These are phyloP conservation scores for Ptilorrhoa leucosticta DNA, from an alignment of 2,113 vertebrate species.

Conservation along the genomic window DNA sequence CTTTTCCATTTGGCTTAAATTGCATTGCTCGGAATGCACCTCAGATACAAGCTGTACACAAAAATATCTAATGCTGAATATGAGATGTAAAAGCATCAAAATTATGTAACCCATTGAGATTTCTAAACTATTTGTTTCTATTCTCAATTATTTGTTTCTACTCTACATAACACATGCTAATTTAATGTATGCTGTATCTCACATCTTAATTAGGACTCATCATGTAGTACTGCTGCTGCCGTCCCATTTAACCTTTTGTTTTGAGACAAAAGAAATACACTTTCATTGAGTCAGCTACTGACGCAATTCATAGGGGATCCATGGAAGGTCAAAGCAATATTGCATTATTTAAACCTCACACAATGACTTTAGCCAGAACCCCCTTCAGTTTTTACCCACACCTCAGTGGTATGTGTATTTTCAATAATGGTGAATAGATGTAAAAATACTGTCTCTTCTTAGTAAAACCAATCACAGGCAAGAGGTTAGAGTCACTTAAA, in stretches of 20 bases:
- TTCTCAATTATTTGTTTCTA: background rate
- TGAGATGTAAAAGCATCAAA: background rate
- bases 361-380: background rate
- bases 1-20: background rate
- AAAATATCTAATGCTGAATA: background rate
- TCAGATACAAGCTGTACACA: background rate
- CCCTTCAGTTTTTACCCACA: background rate
- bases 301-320: background rate
- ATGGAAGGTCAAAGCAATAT: background rate
- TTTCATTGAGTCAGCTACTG: background rate
- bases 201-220: background rate
- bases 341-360: background rate
- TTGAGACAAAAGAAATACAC: background rate
- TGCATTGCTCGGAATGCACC: background rate
- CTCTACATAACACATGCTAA: background rate
- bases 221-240: background rate
- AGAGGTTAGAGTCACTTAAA: background rate
- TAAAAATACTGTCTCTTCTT: background rate
- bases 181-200: background rate
- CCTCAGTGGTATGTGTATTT: background rate
- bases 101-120: background rate
- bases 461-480: background rate
- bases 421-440: background rate
- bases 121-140: background rate
- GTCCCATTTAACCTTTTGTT: constrained; percentile 1